These are phyloP conservation scores for Lasius fuliginosus DNA, from an alignment of 2,888 invertebrate species.

Conservation along the genomic window DNA sequence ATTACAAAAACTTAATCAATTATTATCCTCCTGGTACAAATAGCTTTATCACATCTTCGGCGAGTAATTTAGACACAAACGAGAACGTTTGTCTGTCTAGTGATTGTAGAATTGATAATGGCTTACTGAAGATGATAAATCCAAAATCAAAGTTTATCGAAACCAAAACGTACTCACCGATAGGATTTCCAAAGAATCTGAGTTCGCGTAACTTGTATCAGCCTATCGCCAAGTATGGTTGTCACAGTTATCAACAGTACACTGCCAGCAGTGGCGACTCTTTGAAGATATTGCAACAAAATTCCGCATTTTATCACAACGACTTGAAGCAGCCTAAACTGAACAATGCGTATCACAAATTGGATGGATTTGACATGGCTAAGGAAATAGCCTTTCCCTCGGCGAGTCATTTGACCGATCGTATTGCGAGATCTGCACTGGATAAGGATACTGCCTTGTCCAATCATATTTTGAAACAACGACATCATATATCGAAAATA, in stretches of 20 bases:
- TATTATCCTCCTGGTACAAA: constrained; percentile 75
- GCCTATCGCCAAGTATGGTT: constrained; percentile 79
- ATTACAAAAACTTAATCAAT: constrained; percentile 79
- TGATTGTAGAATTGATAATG: constrained; percentile 80
- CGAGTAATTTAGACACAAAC: constrained; percentile 72
- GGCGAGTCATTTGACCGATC: constrained; percentile 77
- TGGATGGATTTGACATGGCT: constrained; percentile 80
- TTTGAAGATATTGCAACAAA: constrained; percentile 78
- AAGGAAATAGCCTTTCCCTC: constrained; percentile 78
- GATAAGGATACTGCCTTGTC: constrained; percentile 78
- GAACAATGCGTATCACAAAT: constrained; percentile 75
- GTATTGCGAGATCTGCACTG: constrained; percentile 73
- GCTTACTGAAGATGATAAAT: constrained; percentile 79
- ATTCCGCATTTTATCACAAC: constrained; percentile 77
- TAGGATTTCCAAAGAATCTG: constrained; percentile 81
- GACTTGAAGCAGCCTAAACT: constrained; percentile 78
- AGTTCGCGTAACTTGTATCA: constrained; percentile 76
- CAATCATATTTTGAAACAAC: constrained; percentile 82
- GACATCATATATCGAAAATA: constrained; percentile 78
- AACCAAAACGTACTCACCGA: constrained; percentile 79
- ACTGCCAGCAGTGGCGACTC: constrained; percentile 80
- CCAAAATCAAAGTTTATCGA: constrained; percentile 76
- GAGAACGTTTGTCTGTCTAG: constrained; percentile 74
- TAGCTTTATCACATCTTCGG: constrained; percentile 76
- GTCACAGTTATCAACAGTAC: constrained; percentile 82